Percentiles rank a stretch among this genome's conserved stretches.
Conservation (phyloP, 2,797 vertebrate species). For the Leucoraja ocellata region DNA sequence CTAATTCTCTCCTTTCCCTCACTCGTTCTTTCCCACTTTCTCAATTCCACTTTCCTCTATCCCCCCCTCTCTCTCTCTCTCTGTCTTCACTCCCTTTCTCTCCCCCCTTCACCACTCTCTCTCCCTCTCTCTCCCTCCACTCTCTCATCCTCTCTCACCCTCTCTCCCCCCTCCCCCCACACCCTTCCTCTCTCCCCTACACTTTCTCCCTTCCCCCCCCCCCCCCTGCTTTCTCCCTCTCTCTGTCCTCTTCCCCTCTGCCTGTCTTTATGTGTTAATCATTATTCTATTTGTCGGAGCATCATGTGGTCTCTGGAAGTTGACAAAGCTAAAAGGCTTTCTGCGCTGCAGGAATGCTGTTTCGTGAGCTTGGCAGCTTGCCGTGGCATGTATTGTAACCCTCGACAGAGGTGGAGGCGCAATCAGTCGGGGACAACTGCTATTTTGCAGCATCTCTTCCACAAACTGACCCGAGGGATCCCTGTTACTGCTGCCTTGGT, state of each 20-base stretch:
- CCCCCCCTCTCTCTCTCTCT: too few species aligned
- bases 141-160: too few species aligned
- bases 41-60: background rate
- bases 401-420: background rate
- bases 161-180: too few species aligned
- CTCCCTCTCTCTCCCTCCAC: too few species aligned
- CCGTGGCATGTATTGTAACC: background rate
- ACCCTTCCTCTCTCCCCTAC: too few species aligned
- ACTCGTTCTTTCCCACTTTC: too few species aligned
- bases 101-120: too few species aligned
- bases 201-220: too few species aligned
- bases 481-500: background rate
- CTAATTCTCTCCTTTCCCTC: too few species aligned
- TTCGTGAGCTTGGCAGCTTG: background rate
- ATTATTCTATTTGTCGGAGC: background rate
- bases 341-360: too few species aligned
- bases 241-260: background rate
- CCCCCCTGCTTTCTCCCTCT: too few species aligned
- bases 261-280: background rate
- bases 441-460: background rate
- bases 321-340: background rate
- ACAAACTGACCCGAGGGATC: background rate
- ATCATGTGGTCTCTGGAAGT: background rate
- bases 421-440: background rate
- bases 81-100: too few species aligned